phyloP scores from a whole-genome alignment of 2,888 invertebrate species.

The Embidobia sp. region DNA sequence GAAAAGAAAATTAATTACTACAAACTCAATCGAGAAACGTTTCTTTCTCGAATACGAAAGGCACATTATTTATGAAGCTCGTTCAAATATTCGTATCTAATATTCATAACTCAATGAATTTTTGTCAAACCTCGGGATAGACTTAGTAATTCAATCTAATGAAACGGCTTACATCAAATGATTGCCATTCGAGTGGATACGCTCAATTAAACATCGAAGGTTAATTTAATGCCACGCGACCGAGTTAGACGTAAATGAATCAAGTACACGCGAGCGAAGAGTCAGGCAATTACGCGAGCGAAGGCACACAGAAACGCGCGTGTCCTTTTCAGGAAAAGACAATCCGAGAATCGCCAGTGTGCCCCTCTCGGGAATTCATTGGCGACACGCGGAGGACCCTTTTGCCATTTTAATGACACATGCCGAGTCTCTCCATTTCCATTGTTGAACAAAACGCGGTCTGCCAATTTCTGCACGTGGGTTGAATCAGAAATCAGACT shows the following conservation, averaged over 20 bases:
- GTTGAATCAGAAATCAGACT: too few relatives aligned
- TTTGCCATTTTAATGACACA: constrained; percentile 27
- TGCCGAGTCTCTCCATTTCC: constrained; percentile 9
- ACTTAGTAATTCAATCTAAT: constrained; percentile 55
- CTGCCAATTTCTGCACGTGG: too few relatives aligned
- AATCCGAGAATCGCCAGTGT: constrained; percentile 32
- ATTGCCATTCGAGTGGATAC: constrained; percentile 69
- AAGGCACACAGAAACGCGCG: constrained; percentile 17
- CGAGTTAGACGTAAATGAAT: constrained; percentile 62
- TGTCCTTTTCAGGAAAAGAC: constrained; percentile 52
- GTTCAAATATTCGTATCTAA: too few relatives aligned
- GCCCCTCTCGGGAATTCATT: constrained; percentile 49
- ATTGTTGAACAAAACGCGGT: too few relatives aligned
- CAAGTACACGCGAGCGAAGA: constrained; percentile 47
- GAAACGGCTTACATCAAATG: constrained; percentile 61
- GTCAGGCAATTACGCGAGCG: constrained; percentile 42
- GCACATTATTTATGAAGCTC: too few relatives aligned
- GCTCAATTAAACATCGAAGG: constrained; percentile 70
- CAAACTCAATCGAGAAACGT: too few relatives aligned
- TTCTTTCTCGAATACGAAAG: too few relatives aligned
- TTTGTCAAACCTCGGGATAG: background rate
- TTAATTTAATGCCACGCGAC: constrained; percentile 70
- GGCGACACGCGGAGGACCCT: constrained; percentile 41
- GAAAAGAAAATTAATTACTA: too few relatives aligned
- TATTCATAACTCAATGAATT: constrained; percentile 11